Percentiles rank a stretch among this genome's conserved stretches.
Evolutionary conservation across 2,888 invertebrate species (phyloP).

Genomic region (Notodonta ziczac): DNA sequence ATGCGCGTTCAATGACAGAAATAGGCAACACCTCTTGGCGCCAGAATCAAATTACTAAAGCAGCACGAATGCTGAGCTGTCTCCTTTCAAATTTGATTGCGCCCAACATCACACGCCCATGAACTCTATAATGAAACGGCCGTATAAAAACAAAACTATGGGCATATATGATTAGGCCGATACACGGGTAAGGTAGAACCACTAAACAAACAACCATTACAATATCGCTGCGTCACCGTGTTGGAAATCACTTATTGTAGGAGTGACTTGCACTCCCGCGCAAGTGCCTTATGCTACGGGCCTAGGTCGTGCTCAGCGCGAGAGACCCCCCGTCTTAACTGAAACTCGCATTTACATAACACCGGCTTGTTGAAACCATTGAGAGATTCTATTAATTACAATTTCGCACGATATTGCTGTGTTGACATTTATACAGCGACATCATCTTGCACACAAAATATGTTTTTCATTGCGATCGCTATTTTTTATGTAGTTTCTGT

Average conservation of each 20-base stretch:
- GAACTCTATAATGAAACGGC: conserved; percentile 83
- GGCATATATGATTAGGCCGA: conserved; percentile 84
- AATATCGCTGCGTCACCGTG: conserved; percentile 79
- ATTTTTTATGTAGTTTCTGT: conserved; percentile 8
- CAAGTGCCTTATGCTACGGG: conserved; percentile 69
- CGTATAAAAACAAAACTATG: conserved; percentile 83
- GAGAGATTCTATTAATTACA: conserved; percentile 16
- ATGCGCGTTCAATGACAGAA: background rate
- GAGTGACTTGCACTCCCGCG: conserved; percentile 77
- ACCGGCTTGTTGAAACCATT: conserved; percentile 14
- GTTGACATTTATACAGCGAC: no score
- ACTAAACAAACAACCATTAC: conserved; percentile 84
- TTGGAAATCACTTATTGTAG: conserved; percentile 83
- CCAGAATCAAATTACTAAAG: conserved; percentile 76
- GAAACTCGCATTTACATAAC: conserved; percentile 27
- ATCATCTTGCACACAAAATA: no score
- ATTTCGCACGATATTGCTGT: conserved; percentile 7
- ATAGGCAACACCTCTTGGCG: conserved; percentile 74
- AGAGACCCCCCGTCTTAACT: conserved; percentile 51
- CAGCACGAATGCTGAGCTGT: conserved; percentile 75
- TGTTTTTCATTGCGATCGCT: conserved; percentile 5
- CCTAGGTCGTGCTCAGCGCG: conserved; percentile 46
- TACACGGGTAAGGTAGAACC: conserved; percentile 84
- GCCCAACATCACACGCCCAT: conserved; percentile 82
- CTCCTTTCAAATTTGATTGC: conserved; percentile 83